Base-by-base conservation (phyloP, 2,113 vertebrate genomes). In the Anthoscopus minutus region DNA sequence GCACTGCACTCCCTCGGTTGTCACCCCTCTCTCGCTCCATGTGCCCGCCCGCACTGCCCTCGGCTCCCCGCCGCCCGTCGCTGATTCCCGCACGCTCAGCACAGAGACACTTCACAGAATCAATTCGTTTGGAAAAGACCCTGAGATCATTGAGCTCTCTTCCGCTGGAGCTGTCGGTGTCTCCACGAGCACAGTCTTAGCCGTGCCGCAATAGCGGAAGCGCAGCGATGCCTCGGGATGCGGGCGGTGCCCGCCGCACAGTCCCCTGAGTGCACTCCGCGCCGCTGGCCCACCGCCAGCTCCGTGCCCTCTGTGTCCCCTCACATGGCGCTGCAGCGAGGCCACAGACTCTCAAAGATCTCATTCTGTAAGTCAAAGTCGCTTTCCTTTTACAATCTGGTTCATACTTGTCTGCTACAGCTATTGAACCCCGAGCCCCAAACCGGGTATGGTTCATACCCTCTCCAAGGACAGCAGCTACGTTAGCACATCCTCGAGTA, bases 301-400 rank as follows among this genome's bases (percentile, higher is more conserved):
- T 16, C 42, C 10, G 16, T 3, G 64, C 15, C 45, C 71, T 7
- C 45, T 35, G 2, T 0, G 42, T 4, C 35, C 44, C 58, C 33
- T 8, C 38, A 1, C 40, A 2, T 0, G 4, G 20, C 54, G 0
- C 64, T 21, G 15, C 42, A 15, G 42, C 25, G 3, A 4, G 20
- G 58, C n/a, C 79, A 2, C 6, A 3, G 5, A 2, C 64, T 23
- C 44, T 1, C 15, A 4, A 2, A 12, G 9, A 3, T 9, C 13
- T 20, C 10, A 3, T 11, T 13, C 22, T 24, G 38, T 42, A 45
- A 25, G 28, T 11, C 45, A 9, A 33, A 77, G 45, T 16, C 5
- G 1, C 20, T 50, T 31, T 44, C 14, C 24, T 25, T 38, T 48
- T 35, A 27, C 31, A 22, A 8, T 7, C 24, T 7, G 11, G 6